Evolutionary conservation across 2,888 invertebrate genomes (phyloP), one percentile per base, ranked within the genome.

Genomic region (Cordylochernes scorpioides): DNA sequence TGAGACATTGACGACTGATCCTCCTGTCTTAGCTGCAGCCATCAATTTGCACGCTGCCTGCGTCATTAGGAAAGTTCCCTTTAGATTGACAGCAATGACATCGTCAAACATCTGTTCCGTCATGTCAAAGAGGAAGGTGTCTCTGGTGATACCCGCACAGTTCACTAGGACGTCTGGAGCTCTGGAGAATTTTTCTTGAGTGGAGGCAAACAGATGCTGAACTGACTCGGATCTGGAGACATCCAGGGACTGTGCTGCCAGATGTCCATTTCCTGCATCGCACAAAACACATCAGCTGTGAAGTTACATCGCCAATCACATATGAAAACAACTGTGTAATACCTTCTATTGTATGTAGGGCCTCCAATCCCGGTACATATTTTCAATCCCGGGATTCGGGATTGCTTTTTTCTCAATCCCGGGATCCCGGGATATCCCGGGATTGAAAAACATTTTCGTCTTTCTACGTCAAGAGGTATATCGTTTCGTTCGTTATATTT

Each of bases 101-200:
- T 65, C 63, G 45, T 78, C 68, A 53, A 74, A 88, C 48, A 72
- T 70, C 15, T 62, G 57, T 44, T 74, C 71, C 0, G 67, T 65
- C 53, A 86, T 60, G 49, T 84, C 77, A n/a, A 78, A 48, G 33
- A 88, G 49, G 53, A 75, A 75, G 38, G 69, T 69, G 49, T 84
- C 82, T 31, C 69, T 59, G 0, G 70, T 72, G n/a, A 86, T 75
- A 2, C 84, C 84, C 9, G 84, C 86, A 5, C 69, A 73, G 54
- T 88, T 88, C 1, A 86, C 71, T 17, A 84, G 58, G 32, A 86
- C 65, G 3, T 66, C 65, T 0, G 86, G 78, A n/a, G n/a, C n/a
- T 1, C 72, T 54, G 33, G 62, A 60, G 47, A 67, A 78, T 31
- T 63, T 61, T 3, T 61, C 52, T 12, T 64, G 44, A 3, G 64